These are phyloP conservation scores for Gouania willdenowi DNA, from an alignment of 2,797 vertebrate genomes.

Conservation along the genomic window DNA sequence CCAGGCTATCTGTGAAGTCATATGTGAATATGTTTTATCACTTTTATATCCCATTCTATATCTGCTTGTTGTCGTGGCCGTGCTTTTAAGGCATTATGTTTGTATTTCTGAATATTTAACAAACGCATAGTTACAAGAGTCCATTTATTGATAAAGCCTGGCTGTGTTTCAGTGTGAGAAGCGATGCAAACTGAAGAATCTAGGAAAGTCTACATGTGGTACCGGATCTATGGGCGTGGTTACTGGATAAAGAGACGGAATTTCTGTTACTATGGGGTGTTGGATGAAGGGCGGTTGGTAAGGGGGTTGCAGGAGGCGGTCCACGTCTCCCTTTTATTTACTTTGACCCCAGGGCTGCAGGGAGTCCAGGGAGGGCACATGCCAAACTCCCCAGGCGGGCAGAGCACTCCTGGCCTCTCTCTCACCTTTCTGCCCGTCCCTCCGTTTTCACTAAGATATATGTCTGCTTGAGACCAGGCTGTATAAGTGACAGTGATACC, in stretches of 20 bases:
- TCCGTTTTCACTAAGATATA: conserved; percentile 71
- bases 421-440: conserved; percentile 73
- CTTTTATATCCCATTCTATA: too few relatives aligned
- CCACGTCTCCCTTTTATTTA: conserved; percentile 73
- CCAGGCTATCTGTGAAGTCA: too few relatives aligned
- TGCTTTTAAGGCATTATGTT: not conserved
- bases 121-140: conserved; percentile 9
- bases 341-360: conserved; percentile 72
- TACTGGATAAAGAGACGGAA: conserved; percentile 47
- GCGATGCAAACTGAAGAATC: conserved; percentile 45
- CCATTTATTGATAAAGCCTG: conserved; percentile 10
- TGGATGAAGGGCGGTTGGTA: conserved; percentile 47
- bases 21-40: too few relatives aligned
- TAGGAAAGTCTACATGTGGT: conserved; percentile 45
- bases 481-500: conserved; percentile 24
- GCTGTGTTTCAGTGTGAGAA: conserved; percentile 28
- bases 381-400: conserved; percentile 80
- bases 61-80: not conserved
- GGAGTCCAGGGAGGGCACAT: conserved; percentile 75
- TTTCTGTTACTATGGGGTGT: conserved; percentile 56
- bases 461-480: conserved; percentile 50
- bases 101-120: conserved; percentile 11
- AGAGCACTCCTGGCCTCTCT: conserved; percentile 68
- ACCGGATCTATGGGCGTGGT: conserved; percentile 60
- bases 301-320: conserved; percentile 63